phyloP scores from a whole-genome alignment of 2,797 vertebrate genomes.

The Graptemys geographica region DNA sequence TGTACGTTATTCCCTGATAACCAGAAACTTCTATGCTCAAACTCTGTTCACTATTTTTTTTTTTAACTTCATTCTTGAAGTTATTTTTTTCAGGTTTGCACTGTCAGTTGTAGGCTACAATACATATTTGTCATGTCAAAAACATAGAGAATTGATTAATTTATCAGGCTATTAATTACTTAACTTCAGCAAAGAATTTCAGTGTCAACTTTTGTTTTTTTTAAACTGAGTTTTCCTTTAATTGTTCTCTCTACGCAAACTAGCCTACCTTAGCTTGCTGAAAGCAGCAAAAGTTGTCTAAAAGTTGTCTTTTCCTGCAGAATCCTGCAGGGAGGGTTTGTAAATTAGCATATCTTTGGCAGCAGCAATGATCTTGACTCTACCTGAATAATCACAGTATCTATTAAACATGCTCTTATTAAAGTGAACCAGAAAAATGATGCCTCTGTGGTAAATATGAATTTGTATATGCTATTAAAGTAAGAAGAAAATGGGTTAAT shows the following conservation, averaged over 20 bases:
- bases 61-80: background rate
- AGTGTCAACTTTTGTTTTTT: background rate
- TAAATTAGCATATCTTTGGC: background rate
- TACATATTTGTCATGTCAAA: background rate
- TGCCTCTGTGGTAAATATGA: background rate
- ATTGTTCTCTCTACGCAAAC: background rate
- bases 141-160: background rate
- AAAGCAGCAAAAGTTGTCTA: background rate
- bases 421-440: background rate
- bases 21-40: too few species aligned
- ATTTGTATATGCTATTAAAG: constrained; percentile 11
- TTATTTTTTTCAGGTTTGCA: background rate
- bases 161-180: background rate
- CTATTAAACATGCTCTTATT: background rate
- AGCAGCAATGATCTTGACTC: background rate
- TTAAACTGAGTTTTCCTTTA: background rate
- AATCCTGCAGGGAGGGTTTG: background rate
- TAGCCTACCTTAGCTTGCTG: background rate
- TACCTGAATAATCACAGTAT: background rate
- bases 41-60: too few species aligned
- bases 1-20: too few species aligned
- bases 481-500: constrained; percentile 47
- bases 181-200: background rate
- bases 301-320: background rate
- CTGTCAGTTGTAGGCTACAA: background rate